Conservation (phyloP, 2,113 vertebrate genomes). For the Daphoenositta chrysoptera region DNA sequence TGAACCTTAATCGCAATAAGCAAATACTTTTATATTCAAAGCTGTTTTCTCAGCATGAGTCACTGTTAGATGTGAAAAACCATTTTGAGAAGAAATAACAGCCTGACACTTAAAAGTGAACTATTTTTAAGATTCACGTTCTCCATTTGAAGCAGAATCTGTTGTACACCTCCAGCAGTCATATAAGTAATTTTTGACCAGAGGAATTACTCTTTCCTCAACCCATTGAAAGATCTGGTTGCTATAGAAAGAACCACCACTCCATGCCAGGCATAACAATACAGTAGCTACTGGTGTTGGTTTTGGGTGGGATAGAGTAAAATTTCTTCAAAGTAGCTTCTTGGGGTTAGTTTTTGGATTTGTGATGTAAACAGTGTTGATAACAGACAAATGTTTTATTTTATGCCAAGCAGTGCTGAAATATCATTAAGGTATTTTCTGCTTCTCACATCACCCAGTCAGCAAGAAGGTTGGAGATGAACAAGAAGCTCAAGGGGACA, state of each 20-base stretch:
- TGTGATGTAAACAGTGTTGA: background rate
- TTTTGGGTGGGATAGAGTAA: background rate
- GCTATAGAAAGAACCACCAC: background rate
- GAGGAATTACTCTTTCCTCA: background rate
- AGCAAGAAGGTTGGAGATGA: background rate
- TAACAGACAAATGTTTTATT: background rate
- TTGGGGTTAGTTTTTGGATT: background rate
- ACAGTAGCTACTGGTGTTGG: background rate
- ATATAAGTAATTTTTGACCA: background rate
- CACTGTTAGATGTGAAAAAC: background rate
- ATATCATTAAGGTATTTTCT: background rate
- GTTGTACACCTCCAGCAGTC: background rate
- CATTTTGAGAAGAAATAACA: background rate
- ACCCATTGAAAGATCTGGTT: fast-evolving
- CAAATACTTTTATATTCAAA: background rate
- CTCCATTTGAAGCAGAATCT: background rate
- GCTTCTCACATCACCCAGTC: background rate
- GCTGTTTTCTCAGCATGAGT: background rate
- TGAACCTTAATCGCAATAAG: background rate
- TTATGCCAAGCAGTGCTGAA: background rate
- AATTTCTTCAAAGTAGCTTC: background rate
- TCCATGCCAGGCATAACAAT: background rate
- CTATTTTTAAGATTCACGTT: background rate
- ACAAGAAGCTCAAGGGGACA: background rate
- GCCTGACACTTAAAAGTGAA: background rate